Evolutionary conservation across 2,888 invertebrate species (phyloP).

Genomic region (Philhelius pedissequus): DNA sequence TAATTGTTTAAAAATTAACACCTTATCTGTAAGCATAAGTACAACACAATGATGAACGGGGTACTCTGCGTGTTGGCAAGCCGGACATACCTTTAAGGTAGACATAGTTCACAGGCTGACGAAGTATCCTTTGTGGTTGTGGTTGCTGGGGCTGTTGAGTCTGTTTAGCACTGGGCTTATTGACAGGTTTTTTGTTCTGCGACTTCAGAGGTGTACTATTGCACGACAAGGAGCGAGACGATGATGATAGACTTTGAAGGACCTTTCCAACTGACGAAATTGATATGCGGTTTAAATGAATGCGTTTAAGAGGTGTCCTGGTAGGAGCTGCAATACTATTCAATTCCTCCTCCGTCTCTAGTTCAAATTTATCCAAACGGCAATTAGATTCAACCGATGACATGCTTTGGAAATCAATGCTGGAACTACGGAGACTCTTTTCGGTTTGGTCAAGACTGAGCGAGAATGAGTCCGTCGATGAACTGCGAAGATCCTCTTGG

Average conservation of each 20-base stretch:
- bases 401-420: constrained; percentile 79
- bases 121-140: constrained; percentile 85
- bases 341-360: constrained; percentile 45
- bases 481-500: constrained; percentile 79
- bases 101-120: constrained; percentile 88
- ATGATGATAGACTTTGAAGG: constrained; percentile 83
- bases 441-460: constrained; percentile 74
- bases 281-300: constrained; percentile 78
- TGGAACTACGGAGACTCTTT: constrained; percentile 72
- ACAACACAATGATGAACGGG: constrained; percentile 80
- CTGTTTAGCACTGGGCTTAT: constrained; percentile 29
- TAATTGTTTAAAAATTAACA: background rate
- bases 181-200: constrained; percentile 41
- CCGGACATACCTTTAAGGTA: constrained; percentile 90
- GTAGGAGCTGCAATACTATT: constrained; percentile 76
- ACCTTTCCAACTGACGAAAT: constrained; percentile 83
- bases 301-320: constrained; percentile 71
- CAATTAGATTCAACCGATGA: constrained; percentile 81
- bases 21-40: constrained; percentile 75
- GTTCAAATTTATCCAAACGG: constrained; percentile 75
- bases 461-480: constrained; percentile 77
- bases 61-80: constrained; percentile 89
- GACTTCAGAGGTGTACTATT: constrained; percentile 79
- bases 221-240: constrained; percentile 82
- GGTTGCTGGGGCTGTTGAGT: constrained; percentile 35